These are phyloP conservation scores for Tiliacea aurago DNA, from an alignment of 2,888 invertebrate species.

Conservation along the genomic window DNA sequence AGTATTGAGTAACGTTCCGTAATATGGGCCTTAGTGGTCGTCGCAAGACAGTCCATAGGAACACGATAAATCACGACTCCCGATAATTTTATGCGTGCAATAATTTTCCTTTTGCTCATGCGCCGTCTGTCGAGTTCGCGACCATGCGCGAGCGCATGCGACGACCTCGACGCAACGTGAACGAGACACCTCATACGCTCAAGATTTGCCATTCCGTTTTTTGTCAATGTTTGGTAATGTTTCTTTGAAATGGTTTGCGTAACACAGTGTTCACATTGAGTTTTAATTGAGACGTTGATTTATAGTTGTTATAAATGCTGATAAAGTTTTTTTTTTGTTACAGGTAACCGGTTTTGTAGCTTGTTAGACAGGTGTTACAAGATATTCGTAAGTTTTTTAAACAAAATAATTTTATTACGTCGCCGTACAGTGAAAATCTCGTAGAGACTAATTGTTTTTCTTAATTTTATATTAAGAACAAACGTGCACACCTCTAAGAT, in stretches of 20 bases:
- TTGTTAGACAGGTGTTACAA: slow-evolving; percentile 18
- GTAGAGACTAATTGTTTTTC: too few species aligned
- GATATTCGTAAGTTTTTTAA: slow-evolving; percentile 36
- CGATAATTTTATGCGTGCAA: slow-evolving; percentile 24
- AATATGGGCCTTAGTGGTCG: too few species aligned
- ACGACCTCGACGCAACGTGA: slow-evolving; percentile 42
- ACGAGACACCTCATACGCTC: slow-evolving; percentile 43
- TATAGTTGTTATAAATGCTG: slow-evolving; percentile 35
- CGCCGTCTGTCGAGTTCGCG: slow-evolving; percentile 18
- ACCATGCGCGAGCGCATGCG: slow-evolving; percentile 34
- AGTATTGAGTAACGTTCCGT: too few species aligned
- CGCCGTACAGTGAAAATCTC: too few species aligned
- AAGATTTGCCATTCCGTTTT: slow-evolving; percentile 16
- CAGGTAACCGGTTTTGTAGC: slow-evolving; percentile 54
- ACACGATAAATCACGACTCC: slow-evolving; percentile 2
- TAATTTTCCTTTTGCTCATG: slow-evolving; percentile 44
- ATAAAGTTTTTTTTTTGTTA: slow-evolving; percentile 50
- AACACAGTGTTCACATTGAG: slow-evolving; percentile 29
- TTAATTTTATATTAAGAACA: too few species aligned
- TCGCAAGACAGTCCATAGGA: neutral
- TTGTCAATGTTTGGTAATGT: slow-evolving; percentile 15
- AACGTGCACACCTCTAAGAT: too few species aligned
- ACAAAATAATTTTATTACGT: too few species aligned
- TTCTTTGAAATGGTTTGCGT: slow-evolving; percentile 40
- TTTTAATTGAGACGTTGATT: slow-evolving; percentile 33